A percentile compares a stretch with the other conserved stretches of the same genome.
These are phyloP conservation scores for Rhingia campestris DNA, from an alignment of 2,888 invertebrate genomes.

Conservation along the genomic window DNA sequence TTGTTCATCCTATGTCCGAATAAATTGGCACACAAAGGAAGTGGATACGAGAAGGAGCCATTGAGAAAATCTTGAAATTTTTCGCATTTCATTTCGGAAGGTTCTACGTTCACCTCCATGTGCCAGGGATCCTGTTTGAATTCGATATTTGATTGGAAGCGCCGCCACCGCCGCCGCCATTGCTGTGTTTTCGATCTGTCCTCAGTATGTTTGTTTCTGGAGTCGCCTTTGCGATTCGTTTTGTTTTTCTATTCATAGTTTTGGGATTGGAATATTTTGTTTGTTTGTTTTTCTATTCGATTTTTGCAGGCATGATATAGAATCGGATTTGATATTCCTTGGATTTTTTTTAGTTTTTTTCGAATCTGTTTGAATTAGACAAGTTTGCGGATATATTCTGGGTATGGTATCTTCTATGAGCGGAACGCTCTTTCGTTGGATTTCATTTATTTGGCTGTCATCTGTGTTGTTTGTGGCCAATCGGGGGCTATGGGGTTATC, in stretches of 20 bases:
- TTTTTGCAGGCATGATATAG: slow-evolving; percentile 38
- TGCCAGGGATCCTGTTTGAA: slow-evolving; percentile 33
- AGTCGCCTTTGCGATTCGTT: slow-evolving; percentile 12
- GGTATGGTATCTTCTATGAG: background rate
- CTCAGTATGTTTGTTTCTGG: slow-evolving; percentile 1
- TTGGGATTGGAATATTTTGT: slow-evolving; percentile 10
- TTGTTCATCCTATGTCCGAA: background rate
- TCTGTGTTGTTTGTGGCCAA: slow-evolving; percentile 47
- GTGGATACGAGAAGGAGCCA: slow-evolving; percentile 2
- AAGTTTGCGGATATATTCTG: slow-evolving; percentile 47
- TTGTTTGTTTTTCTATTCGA: slow-evolving; percentile 39
- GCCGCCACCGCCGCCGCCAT: background rate
- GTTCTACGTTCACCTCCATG: background rate
- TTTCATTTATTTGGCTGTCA: slow-evolving; percentile 67
- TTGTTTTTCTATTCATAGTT: slow-evolving; percentile 7
- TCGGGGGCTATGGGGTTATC: background rate
- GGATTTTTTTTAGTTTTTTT: slow-evolving; percentile 6
- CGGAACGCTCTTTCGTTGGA: slow-evolving; percentile 34
- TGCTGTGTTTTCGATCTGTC: slow-evolving; percentile 17
- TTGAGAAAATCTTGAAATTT: slow-evolving; percentile 25
- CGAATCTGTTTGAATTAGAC: slow-evolving; percentile 38
- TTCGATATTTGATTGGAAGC: slow-evolving; percentile 56
- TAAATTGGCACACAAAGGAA: slow-evolving; percentile 17
- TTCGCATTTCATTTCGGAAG: slow-evolving; percentile 47
- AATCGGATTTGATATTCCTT: background rate